Evolutionary conservation across 2,888 invertebrate species (phyloP), one percentile per base, ranked within the genome.

Genomic region (Abscondita cerata): DNA sequence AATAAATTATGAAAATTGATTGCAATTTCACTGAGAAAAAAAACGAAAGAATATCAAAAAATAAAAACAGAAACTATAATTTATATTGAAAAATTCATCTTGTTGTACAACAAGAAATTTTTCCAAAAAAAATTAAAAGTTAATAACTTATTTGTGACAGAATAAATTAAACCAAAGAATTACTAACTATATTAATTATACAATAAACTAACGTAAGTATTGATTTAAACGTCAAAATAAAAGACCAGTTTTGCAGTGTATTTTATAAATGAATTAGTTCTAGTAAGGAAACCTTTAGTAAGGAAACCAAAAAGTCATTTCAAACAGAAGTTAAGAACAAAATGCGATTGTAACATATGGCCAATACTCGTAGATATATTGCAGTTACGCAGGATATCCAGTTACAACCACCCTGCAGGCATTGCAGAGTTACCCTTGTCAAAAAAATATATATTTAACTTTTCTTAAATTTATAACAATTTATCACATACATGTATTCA

Each of bases 261-360:
- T 13, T 20, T 12, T 47, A 33, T 54, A 59, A 48, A 50, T 48
- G 54, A 48, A 59, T 59, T 59, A 54, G 54, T 54, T 33, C 40
- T 48, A 40, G 41, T 33, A 47, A 62, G 56, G 55, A 53, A 63
- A 63, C 46, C 52, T 25, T 25, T 25, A 25, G 25, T 25, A 25
- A 62, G 56, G 55, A 53, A 63, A 63, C 46, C 52, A 38, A 52
- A n/a, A 59, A 63, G 59, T 63, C 58, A 52, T 60, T 52, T 57
- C 19, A 46, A 38, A 51, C 51, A 54, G 51, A 61, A 65, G 57
- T 40, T 57, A 56, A 62, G 58, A 54, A 54, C 54, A 62, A 68
- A 69, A 69, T 68, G 66, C 53, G 55, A 69, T 67, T 70, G 67
- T 68, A 67, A 68, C 72, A 72, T 69, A 70, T 72, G 72, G 72